phyloP scores from a whole-genome alignment of 2,797 vertebrate genomes.

The Ficedula albicollis region DNA sequence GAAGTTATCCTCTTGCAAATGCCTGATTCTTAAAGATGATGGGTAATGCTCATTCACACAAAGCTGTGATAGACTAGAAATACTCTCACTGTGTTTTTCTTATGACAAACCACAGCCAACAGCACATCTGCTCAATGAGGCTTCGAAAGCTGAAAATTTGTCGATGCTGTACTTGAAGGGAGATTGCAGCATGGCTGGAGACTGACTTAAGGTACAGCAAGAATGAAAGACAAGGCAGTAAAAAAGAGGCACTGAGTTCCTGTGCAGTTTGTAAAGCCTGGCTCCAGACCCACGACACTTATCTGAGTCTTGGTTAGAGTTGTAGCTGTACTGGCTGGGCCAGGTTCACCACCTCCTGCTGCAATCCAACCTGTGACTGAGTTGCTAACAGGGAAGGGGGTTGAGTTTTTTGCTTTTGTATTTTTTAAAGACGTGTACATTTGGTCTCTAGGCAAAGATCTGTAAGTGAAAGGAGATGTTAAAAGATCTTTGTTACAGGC shows the following conservation, averaged over 20 bases:
- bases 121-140: neutral
- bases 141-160: neutral
- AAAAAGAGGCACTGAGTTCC: neutral
- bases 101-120: neutral
- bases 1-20: neutral
- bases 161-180: neutral
- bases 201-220: neutral
- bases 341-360: neutral
- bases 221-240: neutral
- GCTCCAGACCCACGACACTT: neutral
- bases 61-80: constrained; percentile 30
- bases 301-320: neutral
- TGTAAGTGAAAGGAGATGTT: neutral
- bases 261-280: neutral
- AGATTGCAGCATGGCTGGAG: neutral
- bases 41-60: constrained; percentile 6
- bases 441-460: neutral
- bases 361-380: neutral
- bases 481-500: neutral
- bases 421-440: neutral
- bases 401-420: neutral
- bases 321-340: neutral
- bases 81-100: constrained; percentile 3
- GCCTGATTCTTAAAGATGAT: neutral
- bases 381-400: neutral